phyloP scores from a whole-genome alignment of 2,888 invertebrate genomes.

The Melinaea marsaeus region DNA sequence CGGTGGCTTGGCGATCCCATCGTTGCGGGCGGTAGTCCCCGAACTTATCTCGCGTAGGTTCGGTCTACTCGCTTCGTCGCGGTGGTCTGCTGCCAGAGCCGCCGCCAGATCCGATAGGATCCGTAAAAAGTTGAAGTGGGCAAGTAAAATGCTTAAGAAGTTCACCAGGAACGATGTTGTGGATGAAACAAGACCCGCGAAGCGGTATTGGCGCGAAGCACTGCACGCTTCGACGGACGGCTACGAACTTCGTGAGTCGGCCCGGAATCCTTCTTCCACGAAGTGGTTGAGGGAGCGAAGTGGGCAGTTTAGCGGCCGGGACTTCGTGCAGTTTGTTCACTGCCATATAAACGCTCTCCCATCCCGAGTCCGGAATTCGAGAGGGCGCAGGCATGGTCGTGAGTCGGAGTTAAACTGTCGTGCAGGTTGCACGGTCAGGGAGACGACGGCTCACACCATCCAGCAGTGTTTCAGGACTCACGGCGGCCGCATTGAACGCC shows the following conservation, averaged over 20 bases:
- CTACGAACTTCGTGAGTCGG: slow-evolving; percentile 12
- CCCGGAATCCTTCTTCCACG: slow-evolving; percentile 20
- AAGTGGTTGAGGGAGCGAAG: slow-evolving; percentile 29
- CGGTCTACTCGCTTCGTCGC: slow-evolving; percentile 31
- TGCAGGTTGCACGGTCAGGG: slow-evolving; percentile 38
- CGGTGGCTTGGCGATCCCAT: slow-evolving; percentile 16
- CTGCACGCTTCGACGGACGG: slow-evolving; percentile 9
- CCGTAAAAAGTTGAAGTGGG: slow-evolving; percentile 27
- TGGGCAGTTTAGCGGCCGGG: slow-evolving; percentile 33
- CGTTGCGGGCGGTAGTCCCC: neutral
- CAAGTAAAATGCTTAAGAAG: slow-evolving; percentile 18
- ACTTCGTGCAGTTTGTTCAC: slow-evolving; percentile 41
- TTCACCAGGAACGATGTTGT: slow-evolving; percentile 9
- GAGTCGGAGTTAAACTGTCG: slow-evolving; percentile 38
- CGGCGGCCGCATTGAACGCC: slow-evolving; percentile 43
- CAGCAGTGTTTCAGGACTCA: slow-evolving; percentile 40
- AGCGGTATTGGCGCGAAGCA: slow-evolving; percentile 11
- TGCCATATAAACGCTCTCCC: slow-evolving; percentile 43
- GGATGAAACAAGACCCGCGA: neutral
- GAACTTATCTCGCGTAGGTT: slow-evolving; percentile 22
- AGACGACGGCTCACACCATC: slow-evolving; percentile 41
- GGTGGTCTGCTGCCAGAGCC: slow-evolving; percentile 31
- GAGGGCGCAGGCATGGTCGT: slow-evolving; percentile 5
- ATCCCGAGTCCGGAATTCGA: slow-evolving; percentile 35
- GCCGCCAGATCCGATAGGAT: slow-evolving; percentile 31